These are phyloP conservation scores for Eudyptes chrysolophus DNA, from an alignment of 2,113 vertebrate species.

Conservation along the genomic window DNA sequence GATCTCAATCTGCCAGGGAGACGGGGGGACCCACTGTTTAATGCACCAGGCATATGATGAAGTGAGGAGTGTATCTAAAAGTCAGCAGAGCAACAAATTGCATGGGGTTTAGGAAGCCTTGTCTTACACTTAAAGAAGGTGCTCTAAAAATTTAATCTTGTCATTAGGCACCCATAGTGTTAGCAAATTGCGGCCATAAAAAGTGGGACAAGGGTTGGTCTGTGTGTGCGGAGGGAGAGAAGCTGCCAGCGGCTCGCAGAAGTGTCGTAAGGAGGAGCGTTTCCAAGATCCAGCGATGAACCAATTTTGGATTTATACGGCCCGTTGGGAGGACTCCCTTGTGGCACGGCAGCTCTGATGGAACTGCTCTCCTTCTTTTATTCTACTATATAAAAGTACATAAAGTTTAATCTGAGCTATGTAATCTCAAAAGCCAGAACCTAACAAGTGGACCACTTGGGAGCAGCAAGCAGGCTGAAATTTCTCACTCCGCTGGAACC, in stretches of 20 bases:
- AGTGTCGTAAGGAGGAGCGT: not conserved
- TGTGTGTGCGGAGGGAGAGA: not conserved
- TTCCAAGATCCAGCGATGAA: not conserved
- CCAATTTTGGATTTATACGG: not conserved
- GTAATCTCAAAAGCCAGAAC: conserved; percentile 34
- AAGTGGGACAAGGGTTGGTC: not conserved
- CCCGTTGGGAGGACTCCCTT: not conserved
- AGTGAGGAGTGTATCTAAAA: not conserved
- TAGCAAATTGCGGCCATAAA: not conserved
- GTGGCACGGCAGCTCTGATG: not conserved
- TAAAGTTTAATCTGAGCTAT: conserved; percentile 30
- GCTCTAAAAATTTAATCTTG: conserved; percentile 1
- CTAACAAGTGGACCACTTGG: conserved; percentile 41
- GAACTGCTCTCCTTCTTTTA: conserved; percentile 6
- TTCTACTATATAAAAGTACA: conserved; percentile 19
- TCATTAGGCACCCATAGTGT: not conserved
- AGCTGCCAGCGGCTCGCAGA: not conserved
- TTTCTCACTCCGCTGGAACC: conserved; percentile 11
- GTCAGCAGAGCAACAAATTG: conserved; percentile 38
- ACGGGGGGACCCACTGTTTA: not conserved
- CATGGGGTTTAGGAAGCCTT: not conserved
- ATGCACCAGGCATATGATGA: not conserved
- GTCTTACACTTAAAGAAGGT: conserved; percentile 4
- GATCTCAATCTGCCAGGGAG: not conserved
- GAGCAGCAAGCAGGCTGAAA: conserved; percentile 27